phyloP scores from a whole-genome alignment of 2,113 vertebrate genomes.

The Pelobates fuscus region DNA sequence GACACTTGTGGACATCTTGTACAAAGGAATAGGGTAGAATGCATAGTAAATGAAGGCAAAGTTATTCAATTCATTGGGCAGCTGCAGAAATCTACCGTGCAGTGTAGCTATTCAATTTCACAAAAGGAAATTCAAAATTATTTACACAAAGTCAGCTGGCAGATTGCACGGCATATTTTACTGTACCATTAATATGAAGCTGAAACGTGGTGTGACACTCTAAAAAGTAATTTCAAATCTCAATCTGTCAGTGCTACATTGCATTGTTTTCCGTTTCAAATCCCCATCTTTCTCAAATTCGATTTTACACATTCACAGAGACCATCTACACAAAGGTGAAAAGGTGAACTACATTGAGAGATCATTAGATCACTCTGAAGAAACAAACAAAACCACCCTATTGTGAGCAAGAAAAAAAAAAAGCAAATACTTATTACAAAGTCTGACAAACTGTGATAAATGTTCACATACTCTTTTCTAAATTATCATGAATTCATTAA shows the following conservation, averaged over 20 bases:
- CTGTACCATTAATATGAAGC: background rate
- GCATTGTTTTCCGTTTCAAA: too few relatives aligned
- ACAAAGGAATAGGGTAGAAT: background rate
- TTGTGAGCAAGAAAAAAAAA: background rate
- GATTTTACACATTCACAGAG: background rate
- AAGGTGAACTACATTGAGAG: background rate
- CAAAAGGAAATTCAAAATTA: conserved; percentile 2
- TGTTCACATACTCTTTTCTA: background rate
- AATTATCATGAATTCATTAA: background rate
- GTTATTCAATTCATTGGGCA: background rate
- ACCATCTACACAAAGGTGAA: background rate
- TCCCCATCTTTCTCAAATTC: background rate
- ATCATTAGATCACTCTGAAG: background rate
- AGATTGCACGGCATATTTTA: background rate
- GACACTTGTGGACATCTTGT: background rate
- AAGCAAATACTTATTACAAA: too few relatives aligned
- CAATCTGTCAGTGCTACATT: background rate
- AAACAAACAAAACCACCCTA: background rate
- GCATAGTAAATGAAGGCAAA: background rate
- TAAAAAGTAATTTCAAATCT: background rate
- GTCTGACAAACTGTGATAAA: background rate
- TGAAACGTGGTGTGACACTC: background rate
- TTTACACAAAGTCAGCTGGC: background rate
- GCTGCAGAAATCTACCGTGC: conserved; percentile 2
- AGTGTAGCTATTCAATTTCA: conserved; percentile 10